Percentiles rank a stretch among this genome's conserved stretches.
Evolutionary conservation across 1,140 invertebrate species (phyloP).

Genomic region (Sarcophaga bullata): DNA sequence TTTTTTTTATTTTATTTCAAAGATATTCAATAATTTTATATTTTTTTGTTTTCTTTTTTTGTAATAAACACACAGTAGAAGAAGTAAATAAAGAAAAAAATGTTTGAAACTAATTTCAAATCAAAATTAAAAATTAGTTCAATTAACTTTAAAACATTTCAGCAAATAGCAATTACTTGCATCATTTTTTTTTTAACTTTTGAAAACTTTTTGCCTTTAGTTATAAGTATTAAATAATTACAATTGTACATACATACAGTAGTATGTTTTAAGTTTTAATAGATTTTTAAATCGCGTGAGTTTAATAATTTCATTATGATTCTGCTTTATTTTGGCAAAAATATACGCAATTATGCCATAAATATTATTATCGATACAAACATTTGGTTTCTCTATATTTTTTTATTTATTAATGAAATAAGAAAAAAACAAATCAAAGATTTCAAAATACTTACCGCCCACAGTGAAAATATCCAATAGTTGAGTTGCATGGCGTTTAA

Average conservation of each 20-base stretch:
- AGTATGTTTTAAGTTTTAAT: neutral
- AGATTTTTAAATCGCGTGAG: constrained; percentile 25
- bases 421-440: neutral
- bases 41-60: too few species aligned
- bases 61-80: too few species aligned
- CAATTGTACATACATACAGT: too few species aligned
- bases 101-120: neutral
- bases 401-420: neutral
- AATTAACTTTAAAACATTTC: constrained; percentile 14
- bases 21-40: neutral
- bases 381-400: neutral
- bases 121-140: neutral
- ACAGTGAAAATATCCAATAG: constrained; percentile 25
- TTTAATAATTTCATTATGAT: neutral
- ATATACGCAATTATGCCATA: neutral
- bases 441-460: constrained; percentile 32
- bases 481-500: neutral
- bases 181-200: neutral
- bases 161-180: neutral
- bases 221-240: too few species aligned
- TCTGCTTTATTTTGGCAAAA: neutral
- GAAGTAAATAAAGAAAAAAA: neutral
- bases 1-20: too few species aligned
- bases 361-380: neutral
- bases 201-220: too few species aligned